Conservation (phyloP, 1,140 invertebrate genomes). For the Pteromalus puparum region DNA sequence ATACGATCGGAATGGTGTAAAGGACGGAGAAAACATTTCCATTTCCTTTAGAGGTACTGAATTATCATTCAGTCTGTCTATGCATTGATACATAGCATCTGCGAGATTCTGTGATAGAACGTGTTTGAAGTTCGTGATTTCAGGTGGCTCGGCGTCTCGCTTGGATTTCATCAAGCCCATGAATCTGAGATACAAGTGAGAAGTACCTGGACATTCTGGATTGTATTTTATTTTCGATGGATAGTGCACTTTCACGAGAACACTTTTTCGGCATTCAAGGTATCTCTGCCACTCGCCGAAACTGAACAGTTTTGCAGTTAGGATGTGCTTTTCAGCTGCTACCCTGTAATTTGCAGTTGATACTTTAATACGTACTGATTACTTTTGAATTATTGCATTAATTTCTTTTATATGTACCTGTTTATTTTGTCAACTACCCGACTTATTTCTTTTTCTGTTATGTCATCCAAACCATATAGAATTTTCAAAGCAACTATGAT, state of each 20-base stretch:
- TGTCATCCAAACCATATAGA: slow-evolving; percentile 79
- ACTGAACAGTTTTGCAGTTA: slow-evolving; percentile 75
- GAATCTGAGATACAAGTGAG: slow-evolving; percentile 63
- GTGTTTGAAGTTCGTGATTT: slow-evolving; percentile 52
- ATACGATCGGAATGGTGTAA: slow-evolving; percentile 68
- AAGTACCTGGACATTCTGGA: slow-evolving; percentile 56
- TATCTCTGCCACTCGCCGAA: slow-evolving; percentile 80
- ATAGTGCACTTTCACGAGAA: slow-evolving; percentile 75
- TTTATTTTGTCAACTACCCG: slow-evolving; percentile 74
- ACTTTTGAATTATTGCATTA: not conserved
- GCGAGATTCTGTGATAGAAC: slow-evolving; percentile 55
- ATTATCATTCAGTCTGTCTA: slow-evolving; percentile 56
- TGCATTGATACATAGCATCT: slow-evolving; percentile 57
- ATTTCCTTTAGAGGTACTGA: slow-evolving; percentile 46
- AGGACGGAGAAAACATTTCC: slow-evolving; percentile 63
- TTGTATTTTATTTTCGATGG: slow-evolving; percentile 73
- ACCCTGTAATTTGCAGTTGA: slow-evolving; percentile 56
- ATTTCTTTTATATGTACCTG: slow-evolving; percentile 56
- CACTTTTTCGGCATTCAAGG: slow-evolving; percentile 77
- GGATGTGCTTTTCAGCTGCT: slow-evolving; percentile 55
- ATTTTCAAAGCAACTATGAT: slow-evolving; percentile 80
- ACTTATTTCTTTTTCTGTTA: slow-evolving; percentile 79
- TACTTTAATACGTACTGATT: not conserved
- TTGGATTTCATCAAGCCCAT: slow-evolving; percentile 59
- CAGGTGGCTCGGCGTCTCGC: slow-evolving; percentile 50